Percentiles rank a stretch among this genome's conserved stretches.
These are phyloP conservation scores for Ophonus ardosiacus DNA, from an alignment of 2,888 invertebrate genomes.

Conservation along the genomic window DNA sequence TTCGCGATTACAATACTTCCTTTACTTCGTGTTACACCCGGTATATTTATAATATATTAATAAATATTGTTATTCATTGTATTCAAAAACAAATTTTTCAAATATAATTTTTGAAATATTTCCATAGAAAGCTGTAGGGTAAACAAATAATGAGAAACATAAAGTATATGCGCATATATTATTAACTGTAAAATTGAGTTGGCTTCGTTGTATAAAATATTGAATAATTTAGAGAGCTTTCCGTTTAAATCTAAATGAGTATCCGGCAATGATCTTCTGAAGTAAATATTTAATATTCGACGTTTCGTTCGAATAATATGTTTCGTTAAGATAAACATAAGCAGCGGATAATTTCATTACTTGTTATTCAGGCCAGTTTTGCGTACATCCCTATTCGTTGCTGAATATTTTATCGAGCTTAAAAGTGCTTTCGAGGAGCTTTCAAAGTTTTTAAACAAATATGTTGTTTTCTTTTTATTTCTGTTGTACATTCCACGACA, in stretches of 20 bases:
- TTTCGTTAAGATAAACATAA: slow-evolving; percentile 27
- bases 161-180: too few species aligned
- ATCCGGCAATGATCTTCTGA: not conserved
- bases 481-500: not conserved
- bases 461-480: slow-evolving; percentile 50
- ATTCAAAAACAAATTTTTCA: too few species aligned
- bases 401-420: slow-evolving; percentile 56
- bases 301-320: slow-evolving; percentile 21
- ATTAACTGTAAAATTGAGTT: too few species aligned
- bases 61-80: too few species aligned
- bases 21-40: too few species aligned
- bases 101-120: too few species aligned
- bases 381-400: slow-evolving; percentile 38
- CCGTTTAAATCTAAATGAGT: slow-evolving; percentile 3
- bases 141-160: too few species aligned
- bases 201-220: too few species aligned
- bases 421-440: slow-evolving; percentile 50
- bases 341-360: slow-evolving; percentile 20
- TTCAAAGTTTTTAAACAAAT: slow-evolving; percentile 53
- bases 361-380: slow-evolving; percentile 32
- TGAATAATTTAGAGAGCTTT: not conserved
- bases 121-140: too few species aligned
- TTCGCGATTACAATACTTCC: too few species aligned
- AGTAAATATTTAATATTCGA: slow-evolving; percentile 17
- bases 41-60: too few species aligned